Conservation (phyloP, 30 jellyfish, hydroid and myxozoan genomes). For the Turritopsis dohrnii region DNA sequence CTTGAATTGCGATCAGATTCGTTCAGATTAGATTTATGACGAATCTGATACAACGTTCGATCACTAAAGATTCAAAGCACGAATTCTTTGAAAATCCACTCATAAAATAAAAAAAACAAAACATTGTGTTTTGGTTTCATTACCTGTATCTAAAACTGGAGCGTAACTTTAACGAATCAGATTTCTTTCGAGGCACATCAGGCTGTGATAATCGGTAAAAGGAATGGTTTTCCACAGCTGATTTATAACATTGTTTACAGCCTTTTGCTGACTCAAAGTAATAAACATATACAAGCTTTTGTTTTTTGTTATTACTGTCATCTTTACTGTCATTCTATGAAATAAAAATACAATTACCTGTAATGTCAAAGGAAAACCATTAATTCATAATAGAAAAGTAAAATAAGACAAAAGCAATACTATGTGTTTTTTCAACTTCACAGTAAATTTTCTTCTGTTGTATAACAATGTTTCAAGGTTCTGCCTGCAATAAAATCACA, state of each 20-base stretch:
- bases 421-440: conserved; percentile 42
- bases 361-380: too few relatives aligned
- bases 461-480: conserved; percentile 44
- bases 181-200: conserved; percentile 42
- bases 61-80: conserved; percentile 40
- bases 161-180: conserved; percentile 47
- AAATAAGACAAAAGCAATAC: conserved; percentile 6
- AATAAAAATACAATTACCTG: too few relatives aligned
- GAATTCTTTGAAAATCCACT: neutral
- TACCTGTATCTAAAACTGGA: conserved; percentile 85
- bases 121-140: too few relatives aligned
- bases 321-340: neutral
- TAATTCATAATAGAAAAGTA: too few relatives aligned
- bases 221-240: conserved; percentile 70
- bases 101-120: too few relatives aligned
- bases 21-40: conserved; percentile 37
- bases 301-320: conserved; percentile 19
- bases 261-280: conserved; percentile 34
- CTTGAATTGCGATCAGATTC: conserved; percentile 17
- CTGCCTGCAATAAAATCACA: conserved; percentile 32
- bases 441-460: conserved; percentile 49
- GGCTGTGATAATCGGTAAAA: conserved; percentile 60
- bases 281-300: neutral
- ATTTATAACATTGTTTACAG: conserved; percentile 66
- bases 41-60: conserved; percentile 70